These are phyloP conservation scores for Uloborus diversus DNA, from an alignment of 1,140 invertebrate genomes.

Conservation along the genomic window DNA sequence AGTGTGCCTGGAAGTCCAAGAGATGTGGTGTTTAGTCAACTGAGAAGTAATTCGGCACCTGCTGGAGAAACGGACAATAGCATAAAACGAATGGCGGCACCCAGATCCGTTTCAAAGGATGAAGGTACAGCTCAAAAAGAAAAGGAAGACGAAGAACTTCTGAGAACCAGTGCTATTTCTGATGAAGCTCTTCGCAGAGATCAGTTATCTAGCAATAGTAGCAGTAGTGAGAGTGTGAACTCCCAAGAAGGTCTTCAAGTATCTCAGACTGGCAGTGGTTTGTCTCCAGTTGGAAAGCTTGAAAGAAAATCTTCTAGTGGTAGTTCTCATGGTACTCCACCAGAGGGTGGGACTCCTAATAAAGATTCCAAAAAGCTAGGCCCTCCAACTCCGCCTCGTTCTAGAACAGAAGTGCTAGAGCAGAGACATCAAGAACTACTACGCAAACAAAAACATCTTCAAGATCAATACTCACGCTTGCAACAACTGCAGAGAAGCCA, in stretches of 20 bases:
- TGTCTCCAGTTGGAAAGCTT: constrained; percentile 2
- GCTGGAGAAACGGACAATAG: constrained; percentile 57
- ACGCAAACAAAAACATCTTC: constrained; percentile 83
- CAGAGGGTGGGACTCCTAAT: constrained; percentile 16
- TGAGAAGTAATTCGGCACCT: constrained; percentile 51
- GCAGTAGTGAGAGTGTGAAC: constrained; percentile 80
- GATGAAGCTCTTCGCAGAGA: constrained; percentile 54
- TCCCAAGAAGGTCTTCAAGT: constrained; percentile 73
- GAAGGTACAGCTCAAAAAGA: constrained; percentile 38
- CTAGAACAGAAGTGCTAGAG: constrained; percentile 77
- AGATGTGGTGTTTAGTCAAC: constrained; percentile 25
- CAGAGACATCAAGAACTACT: constrained; percentile 85
- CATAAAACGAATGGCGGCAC: constrained; percentile 11
- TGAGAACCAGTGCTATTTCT: constrained; percentile 48
- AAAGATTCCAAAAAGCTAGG: constrained; percentile 45
- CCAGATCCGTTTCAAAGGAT: constrained; percentile 37
- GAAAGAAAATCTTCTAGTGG: constrained; percentile 29
- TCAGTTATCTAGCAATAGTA: constrained; percentile 69
- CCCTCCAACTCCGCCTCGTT: constrained; percentile 58
- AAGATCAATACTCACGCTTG: constrained; percentile 86
- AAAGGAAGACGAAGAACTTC: constrained; percentile 47
- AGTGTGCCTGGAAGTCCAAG: constrained; percentile 62
- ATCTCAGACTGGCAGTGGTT: constrained; percentile 50
- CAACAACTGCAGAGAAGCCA: constrained; percentile 84
- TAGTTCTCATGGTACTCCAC: not conserved